Conservation (phyloP, 2,797 vertebrate genomes). For the Manis crassicaudata region DNA sequence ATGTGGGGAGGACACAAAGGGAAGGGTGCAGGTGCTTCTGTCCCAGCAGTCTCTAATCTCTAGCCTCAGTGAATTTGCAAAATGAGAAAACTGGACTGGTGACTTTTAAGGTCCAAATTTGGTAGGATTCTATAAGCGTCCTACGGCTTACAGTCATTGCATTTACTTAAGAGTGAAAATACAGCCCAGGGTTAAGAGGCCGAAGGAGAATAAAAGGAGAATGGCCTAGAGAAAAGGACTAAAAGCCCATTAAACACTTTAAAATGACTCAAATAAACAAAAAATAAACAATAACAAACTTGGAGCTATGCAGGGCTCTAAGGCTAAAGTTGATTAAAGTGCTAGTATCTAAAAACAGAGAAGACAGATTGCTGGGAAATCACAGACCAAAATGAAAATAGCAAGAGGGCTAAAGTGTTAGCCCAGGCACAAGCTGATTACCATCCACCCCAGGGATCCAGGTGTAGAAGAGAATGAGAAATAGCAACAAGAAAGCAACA, state of each 20-base stretch:
- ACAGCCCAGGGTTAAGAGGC: background rate
- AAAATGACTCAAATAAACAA: background rate
- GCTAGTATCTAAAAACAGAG: background rate
- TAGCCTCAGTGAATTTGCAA: background rate
- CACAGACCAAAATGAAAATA: background rate
- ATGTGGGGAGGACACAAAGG: background rate
- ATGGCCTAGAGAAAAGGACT: background rate
- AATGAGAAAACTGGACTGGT: background rate
- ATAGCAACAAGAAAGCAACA: background rate
- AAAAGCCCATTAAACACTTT: background rate
- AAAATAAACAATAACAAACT: background rate
- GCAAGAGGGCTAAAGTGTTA: background rate
- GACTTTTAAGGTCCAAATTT: background rate
- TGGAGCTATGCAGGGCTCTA: background rate
- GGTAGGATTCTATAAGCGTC: background rate
- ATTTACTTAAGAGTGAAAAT: background rate
- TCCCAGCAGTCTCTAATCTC: background rate
- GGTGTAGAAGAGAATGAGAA: background rate
- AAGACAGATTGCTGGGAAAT: background rate
- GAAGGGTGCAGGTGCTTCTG: fast-evolving
- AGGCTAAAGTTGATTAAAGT: background rate
- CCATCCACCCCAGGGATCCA: background rate
- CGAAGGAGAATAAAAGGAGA: background rate
- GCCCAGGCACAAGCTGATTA: background rate
- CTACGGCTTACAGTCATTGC: background rate